phyloP scores from a whole-genome alignment of 2,888 invertebrate species.

The Xestia rhomboidea region DNA sequence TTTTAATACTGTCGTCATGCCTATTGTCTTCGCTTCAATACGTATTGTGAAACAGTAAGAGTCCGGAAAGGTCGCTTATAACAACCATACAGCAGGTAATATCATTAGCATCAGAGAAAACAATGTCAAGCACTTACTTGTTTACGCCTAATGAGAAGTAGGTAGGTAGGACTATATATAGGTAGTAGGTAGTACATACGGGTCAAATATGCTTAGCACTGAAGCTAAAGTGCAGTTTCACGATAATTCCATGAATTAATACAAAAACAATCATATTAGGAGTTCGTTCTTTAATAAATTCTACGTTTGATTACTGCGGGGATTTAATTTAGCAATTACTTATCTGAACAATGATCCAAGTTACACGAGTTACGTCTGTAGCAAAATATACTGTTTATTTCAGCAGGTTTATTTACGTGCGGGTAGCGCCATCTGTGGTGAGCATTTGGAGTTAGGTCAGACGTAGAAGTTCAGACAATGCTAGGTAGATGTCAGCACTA shows the following conservation, averaged over 20 bases:
- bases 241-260: neutral
- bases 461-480: constrained; percentile 3
- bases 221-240: constrained; percentile 1
- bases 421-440: constrained; percentile 42
- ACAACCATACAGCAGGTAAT: neutral
- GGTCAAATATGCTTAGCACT: neutral
- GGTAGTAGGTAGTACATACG: neutral
- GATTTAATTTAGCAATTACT: constrained; percentile 25
- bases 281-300: constrained; percentile 15
- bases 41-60: neutral
- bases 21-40: neutral
- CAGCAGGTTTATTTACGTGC: constrained; percentile 9
- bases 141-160: neutral
- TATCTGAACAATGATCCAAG: constrained; percentile 11
- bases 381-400: neutral
- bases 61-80: too few species aligned
- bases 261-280: constrained; percentile 3
- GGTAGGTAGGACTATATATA: too few species aligned
- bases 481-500: constrained; percentile 46
- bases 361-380: neutral
- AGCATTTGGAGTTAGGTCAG: neutral
- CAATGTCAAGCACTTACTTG: constrained; percentile 19
- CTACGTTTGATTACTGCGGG: constrained; percentile 11
- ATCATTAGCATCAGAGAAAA: constrained; percentile 17
- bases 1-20: too few species aligned